Base-by-base conservation (phyloP, 2,797 vertebrate species). In the Phalloptychus januarius region DNA sequence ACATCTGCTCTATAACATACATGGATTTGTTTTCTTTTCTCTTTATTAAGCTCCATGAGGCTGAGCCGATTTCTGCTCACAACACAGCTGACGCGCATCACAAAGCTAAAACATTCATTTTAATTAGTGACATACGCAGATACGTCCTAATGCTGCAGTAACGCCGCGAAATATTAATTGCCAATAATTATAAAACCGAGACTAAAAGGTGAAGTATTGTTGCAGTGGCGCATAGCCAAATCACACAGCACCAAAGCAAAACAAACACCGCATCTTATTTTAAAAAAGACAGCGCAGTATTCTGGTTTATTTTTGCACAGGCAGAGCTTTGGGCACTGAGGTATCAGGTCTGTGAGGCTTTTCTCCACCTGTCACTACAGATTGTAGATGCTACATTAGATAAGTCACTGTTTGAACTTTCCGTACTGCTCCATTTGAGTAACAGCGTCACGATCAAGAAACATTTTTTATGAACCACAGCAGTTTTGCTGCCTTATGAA, bases 11-110 rank as follows among this genome's bases (percentile, higher is more conserved):
- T 75, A 70, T 74, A 75, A 71, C 80, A 86, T 83, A 78, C 48
- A 87, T 45, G 44, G 75, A 82, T 91, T 89, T 91, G 87, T 91
- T 89, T 91, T 84, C 79, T 79, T 93, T 89, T 79, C 78, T 83
- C 83, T 81, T 85, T 81, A 89, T 85, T 83, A 77, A 87, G 83
- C 83, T 50, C 70, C 28, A 10, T 74, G 74, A 45, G 58, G 73
- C 81, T 52, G 86, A 90, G 83, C 78, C 83, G 81, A 90, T 92
- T 93, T 88, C 87, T 75, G 25, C 83, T 86, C 45, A 78, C 72
- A 70, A 90, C 83, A 92, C 92, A 91, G 89, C 88, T 81, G 50
- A 44, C 70, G 71, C 83, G 91, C 88, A 89, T 91, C 85, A 88
- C 75, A 87, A 88, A 80, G 58, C 77, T 74, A 81, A 88, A 89